Conservation (phyloP, 2,113 vertebrate genomes). For the Sapayoa aenigma region DNA sequence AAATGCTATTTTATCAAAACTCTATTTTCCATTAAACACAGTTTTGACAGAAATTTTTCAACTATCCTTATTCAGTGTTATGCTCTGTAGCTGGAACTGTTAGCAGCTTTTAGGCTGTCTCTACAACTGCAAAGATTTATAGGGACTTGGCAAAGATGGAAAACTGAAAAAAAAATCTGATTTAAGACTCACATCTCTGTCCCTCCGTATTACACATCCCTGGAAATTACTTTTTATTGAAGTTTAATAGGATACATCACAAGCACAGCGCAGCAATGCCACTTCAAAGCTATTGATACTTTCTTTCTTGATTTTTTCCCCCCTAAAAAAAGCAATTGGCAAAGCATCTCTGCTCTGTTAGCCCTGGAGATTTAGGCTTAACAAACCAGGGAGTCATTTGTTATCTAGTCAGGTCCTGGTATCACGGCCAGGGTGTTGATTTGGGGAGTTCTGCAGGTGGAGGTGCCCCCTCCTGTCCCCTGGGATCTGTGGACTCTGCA, state of each 20-base stretch:
- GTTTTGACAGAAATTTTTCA: conserved; percentile 59
- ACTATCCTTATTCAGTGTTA: conserved; percentile 48
- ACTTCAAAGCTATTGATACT: background rate
- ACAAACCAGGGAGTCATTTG: background rate
- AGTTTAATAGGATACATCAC: background rate
- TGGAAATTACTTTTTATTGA: background rate
- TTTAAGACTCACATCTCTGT: background rate
- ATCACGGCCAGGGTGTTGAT: background rate
- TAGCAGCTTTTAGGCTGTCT: conserved; percentile 58
- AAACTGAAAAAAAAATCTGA: background rate
- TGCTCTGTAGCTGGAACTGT: conserved; percentile 46
- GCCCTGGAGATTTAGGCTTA: background rate
- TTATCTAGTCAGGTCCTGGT: background rate
- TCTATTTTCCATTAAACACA: conserved; percentile 58
- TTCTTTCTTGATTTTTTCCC: background rate
- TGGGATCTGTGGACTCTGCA: background rate
- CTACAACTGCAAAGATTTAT: conserved; percentile 52
- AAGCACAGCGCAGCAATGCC: background rate
- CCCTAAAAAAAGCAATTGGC: too few relatives aligned
- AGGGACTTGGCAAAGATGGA: conserved; percentile 30
- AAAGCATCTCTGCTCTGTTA: background rate
- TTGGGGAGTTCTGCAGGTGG: background rate
- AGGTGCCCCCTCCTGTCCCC: background rate
- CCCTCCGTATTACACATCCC: background rate
- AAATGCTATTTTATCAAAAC: conserved; percentile 61